Conservation (phyloP, 1,140 invertebrate genomes). For the Doryteuthis pealeii region DNA sequence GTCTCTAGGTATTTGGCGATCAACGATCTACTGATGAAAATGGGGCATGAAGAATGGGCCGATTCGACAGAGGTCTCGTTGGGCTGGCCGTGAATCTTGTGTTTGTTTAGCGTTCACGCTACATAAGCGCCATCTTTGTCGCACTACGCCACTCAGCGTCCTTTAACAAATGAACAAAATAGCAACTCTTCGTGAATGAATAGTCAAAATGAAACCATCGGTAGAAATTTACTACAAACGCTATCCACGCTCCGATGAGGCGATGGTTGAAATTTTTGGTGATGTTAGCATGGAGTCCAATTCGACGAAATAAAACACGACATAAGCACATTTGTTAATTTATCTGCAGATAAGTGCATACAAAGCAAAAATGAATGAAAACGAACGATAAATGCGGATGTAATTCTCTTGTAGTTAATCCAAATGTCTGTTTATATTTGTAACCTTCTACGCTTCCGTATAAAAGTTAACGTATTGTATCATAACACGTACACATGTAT, state of each 20-base stretch:
- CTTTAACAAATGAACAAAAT: conserved; percentile 3
- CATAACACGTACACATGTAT: too few relatives aligned
- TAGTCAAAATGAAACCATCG: conserved; percentile 3
- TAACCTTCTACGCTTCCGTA: too few relatives aligned
- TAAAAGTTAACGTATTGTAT: too few relatives aligned
- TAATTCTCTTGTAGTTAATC: too few relatives aligned
- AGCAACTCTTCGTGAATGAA: neutral
- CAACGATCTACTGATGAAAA: conserved; percentile 8
- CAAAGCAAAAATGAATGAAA: too few relatives aligned
- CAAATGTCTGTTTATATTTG: too few relatives aligned
- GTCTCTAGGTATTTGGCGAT: conserved; percentile 2
- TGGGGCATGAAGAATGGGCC: neutral
- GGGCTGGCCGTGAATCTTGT: conserved; percentile 8
- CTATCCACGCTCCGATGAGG: neutral
- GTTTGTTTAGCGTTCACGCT: conserved; percentile 8
- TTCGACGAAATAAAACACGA: too few relatives aligned
- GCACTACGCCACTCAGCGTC: conserved; percentile 3
- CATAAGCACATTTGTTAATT: too few relatives aligned
- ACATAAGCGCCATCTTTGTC: neutral
- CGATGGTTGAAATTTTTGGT: neutral
- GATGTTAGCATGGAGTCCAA: too few relatives aligned
- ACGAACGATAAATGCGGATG: too few relatives aligned
- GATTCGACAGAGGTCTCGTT: conserved; percentile 3
- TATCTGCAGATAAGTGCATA: too few relatives aligned
- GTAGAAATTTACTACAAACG: conserved; percentile 8